A percentile compares a stretch with the other conserved stretches of the same genome.
Conservation (phyloP, 2,888 invertebrate genomes). For the Ormyrus pomaceus region DNA sequence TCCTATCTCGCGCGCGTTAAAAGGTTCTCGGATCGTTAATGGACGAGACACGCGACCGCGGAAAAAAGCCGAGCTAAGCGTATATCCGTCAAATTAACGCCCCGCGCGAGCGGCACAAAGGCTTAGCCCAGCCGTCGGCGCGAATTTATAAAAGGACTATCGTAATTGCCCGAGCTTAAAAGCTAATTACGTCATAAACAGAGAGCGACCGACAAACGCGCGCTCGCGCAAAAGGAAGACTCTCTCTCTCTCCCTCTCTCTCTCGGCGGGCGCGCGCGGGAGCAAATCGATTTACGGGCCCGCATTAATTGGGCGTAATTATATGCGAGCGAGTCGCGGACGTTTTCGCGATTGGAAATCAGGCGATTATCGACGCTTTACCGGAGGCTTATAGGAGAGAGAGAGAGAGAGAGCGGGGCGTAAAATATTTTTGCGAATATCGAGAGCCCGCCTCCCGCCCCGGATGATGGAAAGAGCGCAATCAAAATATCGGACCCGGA, state of each 20-base stretch:
- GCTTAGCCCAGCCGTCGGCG: not conserved
- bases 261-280: not conserved
- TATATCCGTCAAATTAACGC: slow-evolving; percentile 24
- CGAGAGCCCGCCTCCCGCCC: not conserved
- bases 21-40: too few relatives aligned
- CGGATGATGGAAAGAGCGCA: too few relatives aligned
- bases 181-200: slow-evolving; percentile 54
- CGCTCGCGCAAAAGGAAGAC: not conserved
- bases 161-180: slow-evolving; percentile 8
- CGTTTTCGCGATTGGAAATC: too few relatives aligned
- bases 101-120: not conserved
- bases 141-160: not conserved
- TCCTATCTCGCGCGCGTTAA: too few relatives aligned
- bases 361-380: too few relatives aligned
- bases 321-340: not conserved
- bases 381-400: not conserved
- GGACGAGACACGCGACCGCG: too few relatives aligned
- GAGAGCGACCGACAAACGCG: slow-evolving; percentile 3
- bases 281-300: slow-evolving; percentile 36
- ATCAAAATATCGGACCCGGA: too few relatives aligned
- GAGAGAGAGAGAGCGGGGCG: not conserved
- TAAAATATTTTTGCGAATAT: too few relatives aligned
- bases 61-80: not conserved
- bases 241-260: not conserved
- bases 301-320: slow-evolving; percentile 48